phyloP scores from a whole-genome alignment of 2,888 invertebrate genomes.

The Lucinisca nassula region DNA sequence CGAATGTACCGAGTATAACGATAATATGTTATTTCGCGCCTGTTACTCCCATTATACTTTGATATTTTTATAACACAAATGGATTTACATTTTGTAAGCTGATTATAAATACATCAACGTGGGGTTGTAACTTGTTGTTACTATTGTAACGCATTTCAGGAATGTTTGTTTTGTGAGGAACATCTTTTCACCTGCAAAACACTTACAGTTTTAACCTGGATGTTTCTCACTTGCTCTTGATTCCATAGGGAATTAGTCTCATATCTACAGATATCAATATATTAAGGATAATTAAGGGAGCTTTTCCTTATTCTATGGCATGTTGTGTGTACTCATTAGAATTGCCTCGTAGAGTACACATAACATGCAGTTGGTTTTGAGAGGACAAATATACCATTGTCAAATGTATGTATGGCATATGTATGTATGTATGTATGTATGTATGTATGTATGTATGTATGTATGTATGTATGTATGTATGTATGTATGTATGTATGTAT shows the following conservation, averaged over 20 bases:
- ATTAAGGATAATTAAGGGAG: too few relatives aligned
- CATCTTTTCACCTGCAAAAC: background rate
- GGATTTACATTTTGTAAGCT: slow-evolving; percentile 7
- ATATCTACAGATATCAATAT: too few relatives aligned
- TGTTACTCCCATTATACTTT: background rate
- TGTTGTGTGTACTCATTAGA: too few relatives aligned
- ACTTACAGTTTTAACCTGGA: too few relatives aligned
- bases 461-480: slow-evolving; percentile 4
- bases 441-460: background rate
- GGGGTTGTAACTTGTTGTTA: background rate
- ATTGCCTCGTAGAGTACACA: too few relatives aligned
- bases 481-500: slow-evolving; percentile 4
- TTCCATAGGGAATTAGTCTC: too few relatives aligned
- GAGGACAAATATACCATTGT: too few relatives aligned
- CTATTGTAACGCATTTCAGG: slow-evolving; percentile 1
- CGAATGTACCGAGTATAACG: slow-evolving; percentile 1
- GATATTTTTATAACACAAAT: background rate
- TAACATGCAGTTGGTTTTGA: too few relatives aligned
- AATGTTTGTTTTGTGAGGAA: slow-evolving; percentile 2
- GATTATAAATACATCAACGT: slow-evolving; percentile 11
- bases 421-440: background rate
- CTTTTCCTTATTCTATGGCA: too few relatives aligned
- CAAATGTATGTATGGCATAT: background rate
- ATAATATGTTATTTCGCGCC: slow-evolving; percentile 13
- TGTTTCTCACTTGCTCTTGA: too few relatives aligned